phyloP scores from a whole-genome alignment of 37 sponge, comb jelly and placozoan genomes.

The Lycopodina hypogea region DNA sequence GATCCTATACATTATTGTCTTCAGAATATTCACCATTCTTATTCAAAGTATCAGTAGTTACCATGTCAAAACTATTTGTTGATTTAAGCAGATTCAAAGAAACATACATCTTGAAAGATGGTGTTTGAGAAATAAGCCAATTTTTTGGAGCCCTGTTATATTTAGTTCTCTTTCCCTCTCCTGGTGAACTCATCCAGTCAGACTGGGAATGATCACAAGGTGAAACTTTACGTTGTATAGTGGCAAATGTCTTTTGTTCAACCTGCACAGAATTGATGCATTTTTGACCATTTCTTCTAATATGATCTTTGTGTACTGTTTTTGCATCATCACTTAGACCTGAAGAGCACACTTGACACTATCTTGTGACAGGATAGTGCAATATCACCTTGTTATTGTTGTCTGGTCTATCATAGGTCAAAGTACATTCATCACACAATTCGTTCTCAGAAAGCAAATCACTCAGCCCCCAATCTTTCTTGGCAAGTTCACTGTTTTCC shows the following conservation, averaged over 20 bases:
- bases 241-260: too few relatives aligned
- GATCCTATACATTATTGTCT: not conserved
- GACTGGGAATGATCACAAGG: too few relatives aligned
- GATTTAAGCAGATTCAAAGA: not conserved
- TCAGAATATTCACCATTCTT: not conserved
- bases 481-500: slow-evolving; percentile 73
- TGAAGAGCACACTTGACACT: slow-evolving; percentile 58
- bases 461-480: slow-evolving; percentile 86
- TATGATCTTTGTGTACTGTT: too few relatives aligned
- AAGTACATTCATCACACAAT: slow-evolving; percentile 29
- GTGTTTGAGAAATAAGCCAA: too few relatives aligned
- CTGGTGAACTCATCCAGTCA: not conserved
- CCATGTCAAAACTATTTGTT: not conserved
- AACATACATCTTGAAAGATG: not conserved
- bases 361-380: slow-evolving; percentile 30
- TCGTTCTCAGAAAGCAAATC: slow-evolving; percentile 72
- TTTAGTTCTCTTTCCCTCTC: not conserved
- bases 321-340: not conserved
- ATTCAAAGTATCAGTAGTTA: not conserved
- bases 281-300: too few relatives aligned
- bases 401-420: slow-evolving; percentile 78
- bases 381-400: slow-evolving; percentile 72
- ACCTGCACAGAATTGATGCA: not conserved
- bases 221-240: too few relatives aligned
- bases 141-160: not conserved